A percentile compares a stretch with the other conserved stretches of the same genome.
phyloP scores from a whole-genome alignment of 1,140 invertebrate genomes.

The Brachionus koreanus region DNA sequence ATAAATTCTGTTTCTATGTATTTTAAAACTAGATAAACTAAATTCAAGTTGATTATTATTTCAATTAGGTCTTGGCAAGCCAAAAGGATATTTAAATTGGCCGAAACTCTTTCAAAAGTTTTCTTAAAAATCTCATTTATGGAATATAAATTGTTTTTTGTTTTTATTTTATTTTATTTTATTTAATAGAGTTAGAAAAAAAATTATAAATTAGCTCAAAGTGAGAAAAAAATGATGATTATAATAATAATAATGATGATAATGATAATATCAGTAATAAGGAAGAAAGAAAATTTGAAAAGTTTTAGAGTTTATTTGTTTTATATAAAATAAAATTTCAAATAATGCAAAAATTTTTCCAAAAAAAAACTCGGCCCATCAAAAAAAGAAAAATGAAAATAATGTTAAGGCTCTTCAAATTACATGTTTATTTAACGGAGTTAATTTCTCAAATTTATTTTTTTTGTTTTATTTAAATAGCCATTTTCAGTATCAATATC shows the following conservation, averaged over 20 bases:
- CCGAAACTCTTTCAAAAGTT: conserved; percentile 12
- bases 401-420: neutral
- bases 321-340: conserved; percentile 35
- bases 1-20: neutral
- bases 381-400: conserved; percentile 7
- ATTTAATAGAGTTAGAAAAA: conserved; percentile 18
- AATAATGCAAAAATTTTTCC: neutral
- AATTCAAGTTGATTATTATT: neutral
- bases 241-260: neutral
- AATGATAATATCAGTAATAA: neutral
- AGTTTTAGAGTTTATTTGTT: neutral
- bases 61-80: neutral
- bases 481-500: neutral
- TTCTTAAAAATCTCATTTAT: neutral
- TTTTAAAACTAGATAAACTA: neutral
- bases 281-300: neutral
- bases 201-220: conserved; percentile 20
- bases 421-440: neutral
- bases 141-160: neutral
- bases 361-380: neutral
- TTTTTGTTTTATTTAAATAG: neutral
- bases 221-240: neutral
- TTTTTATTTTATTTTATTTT: neutral
- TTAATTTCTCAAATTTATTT: neutral
- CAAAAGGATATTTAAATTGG: neutral